Conservation (phyloP, 2,888 invertebrate genomes). For the Enchytraeus crypticus region DNA sequence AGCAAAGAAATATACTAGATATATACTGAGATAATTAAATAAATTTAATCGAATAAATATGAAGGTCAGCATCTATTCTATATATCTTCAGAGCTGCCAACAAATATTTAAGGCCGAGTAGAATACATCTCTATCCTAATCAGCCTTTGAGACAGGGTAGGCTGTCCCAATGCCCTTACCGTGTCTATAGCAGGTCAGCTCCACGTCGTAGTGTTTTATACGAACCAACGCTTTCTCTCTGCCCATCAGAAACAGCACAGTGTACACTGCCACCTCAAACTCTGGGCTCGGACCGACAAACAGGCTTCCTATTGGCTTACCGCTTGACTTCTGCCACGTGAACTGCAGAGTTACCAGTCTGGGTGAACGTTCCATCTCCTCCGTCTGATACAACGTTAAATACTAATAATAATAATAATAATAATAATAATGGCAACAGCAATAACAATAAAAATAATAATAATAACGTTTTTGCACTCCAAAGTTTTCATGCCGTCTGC, state of each 20-base stretch:
- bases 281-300: conserved; percentile 42
- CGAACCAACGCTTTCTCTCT: conserved; percentile 31
- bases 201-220: conserved; percentile 44
- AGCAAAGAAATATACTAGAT: no score
- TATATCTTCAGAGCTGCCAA: no score
- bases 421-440: no score
- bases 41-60: no score
- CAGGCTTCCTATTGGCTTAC: conserved; percentile 44
- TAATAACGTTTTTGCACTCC: no score
- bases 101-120: no score
- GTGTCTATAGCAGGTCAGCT: conserved; percentile 34
- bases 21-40: no score
- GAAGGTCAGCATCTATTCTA: no score
- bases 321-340: conserved; percentile 33
- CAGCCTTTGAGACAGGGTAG: conserved; percentile 23
- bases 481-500: no score
- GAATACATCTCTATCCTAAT: no score
- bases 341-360: conserved; percentile 46
- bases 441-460: no score
- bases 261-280: conserved; percentile 48
- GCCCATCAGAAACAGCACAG: conserved; percentile 34
- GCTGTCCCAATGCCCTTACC: conserved; percentile 37
- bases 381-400: conserved; percentile 8
- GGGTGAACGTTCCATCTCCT: conserved; percentile 35
- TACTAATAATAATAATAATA: no score